Evolutionary conservation across 1,140 invertebrate genomes (phyloP).

Genomic region (Calephelis nemesis): DNA sequence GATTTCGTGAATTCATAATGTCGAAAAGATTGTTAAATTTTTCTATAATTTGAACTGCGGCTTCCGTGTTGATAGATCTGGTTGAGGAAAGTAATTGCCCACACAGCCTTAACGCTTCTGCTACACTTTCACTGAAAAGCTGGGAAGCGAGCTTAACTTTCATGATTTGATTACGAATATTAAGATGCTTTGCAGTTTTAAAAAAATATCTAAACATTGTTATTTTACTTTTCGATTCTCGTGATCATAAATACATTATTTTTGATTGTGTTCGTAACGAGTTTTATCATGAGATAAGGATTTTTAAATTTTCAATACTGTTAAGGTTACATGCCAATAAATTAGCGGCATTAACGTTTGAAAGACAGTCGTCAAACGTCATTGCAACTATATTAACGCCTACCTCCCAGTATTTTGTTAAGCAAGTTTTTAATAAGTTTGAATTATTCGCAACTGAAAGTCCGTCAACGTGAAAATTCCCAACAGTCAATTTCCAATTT

Average conservation of each 20-base stretch:
- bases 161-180: slow-evolving; percentile 18
- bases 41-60: slow-evolving; percentile 21
- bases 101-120: slow-evolving; percentile 16
- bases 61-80: slow-evolving; percentile 17
- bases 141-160: slow-evolving; percentile 21
- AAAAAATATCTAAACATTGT: slow-evolving; percentile 16
- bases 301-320: slow-evolving; percentile 27
- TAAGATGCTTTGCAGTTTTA: slow-evolving; percentile 8
- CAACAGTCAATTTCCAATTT: slow-evolving; percentile 32
- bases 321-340: slow-evolving; percentile 28
- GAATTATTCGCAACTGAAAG: slow-evolving; percentile 17
- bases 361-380: slow-evolving; percentile 31
- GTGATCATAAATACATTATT: slow-evolving; percentile 19
- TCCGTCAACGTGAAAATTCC: neutral
- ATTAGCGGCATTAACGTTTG: slow-evolving; percentile 25
- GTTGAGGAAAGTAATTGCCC: slow-evolving; percentile 20
- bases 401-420: slow-evolving; percentile 34
- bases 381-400: slow-evolving; percentile 34
- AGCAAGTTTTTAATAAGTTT: slow-evolving; percentile 38
- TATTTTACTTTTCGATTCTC: slow-evolving; percentile 15
- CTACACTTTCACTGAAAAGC: slow-evolving; percentile 16
- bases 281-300: slow-evolving; percentile 31
- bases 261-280: slow-evolving; percentile 31
- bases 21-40: slow-evolving; percentile 28
- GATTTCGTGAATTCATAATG: slow-evolving; percentile 17